Base-by-base conservation (phyloP, 1,140 invertebrate genomes). In the Ceratitis capitata region DNA sequence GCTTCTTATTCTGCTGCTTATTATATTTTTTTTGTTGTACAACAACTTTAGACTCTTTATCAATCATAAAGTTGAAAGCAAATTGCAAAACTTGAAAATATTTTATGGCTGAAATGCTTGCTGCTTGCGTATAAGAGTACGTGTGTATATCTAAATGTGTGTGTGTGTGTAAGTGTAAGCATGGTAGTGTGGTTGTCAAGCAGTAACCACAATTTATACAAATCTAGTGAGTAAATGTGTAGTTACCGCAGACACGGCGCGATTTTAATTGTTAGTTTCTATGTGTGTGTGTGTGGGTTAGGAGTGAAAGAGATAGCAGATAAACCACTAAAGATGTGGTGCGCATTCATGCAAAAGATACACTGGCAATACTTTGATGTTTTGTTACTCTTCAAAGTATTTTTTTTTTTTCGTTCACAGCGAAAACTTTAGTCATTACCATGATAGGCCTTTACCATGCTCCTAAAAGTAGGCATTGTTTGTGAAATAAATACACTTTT, bases 41-140 rank as follows among this genome's bases (percentile, higher is more conserved):
- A 7, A 39, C 64, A 69, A 78, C n/a, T 78, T 45, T 12, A 47
- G 9, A 47, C 7, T 78, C 39, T 23, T 78, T 78, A 78, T 47
- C 69, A 78, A 78, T 78, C 69, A 78, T 26, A 45, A 78, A 78
- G 6, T 78, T 78, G 69, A 42, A 39, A 78, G 39, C 19, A 45
- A 78, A 78, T 78, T 78, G 23, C 69, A 78, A 78, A 78, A 78
- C 69, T 78, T 78, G 42, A 26, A 78, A n/a, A 26, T 6, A 78
- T 45, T 78, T 78, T 78, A 78, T 78, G 39, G 39, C n/a, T n/a
- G n/a, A n/a, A n/a, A n/a, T n/a, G n/a, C n/a, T n/a, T n/a, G n/a
- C n/a, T n/a, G n/a, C n/a, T n/a, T 78, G 32, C 69, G 69, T 23
- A 1, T 78, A 39, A 19, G 16, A 26, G 42, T n/a, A 61, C 58